Evolutionary conservation across 2,797 vertebrate species (phyloP).

Genomic region (Dromococcyx pavoninus): DNA sequence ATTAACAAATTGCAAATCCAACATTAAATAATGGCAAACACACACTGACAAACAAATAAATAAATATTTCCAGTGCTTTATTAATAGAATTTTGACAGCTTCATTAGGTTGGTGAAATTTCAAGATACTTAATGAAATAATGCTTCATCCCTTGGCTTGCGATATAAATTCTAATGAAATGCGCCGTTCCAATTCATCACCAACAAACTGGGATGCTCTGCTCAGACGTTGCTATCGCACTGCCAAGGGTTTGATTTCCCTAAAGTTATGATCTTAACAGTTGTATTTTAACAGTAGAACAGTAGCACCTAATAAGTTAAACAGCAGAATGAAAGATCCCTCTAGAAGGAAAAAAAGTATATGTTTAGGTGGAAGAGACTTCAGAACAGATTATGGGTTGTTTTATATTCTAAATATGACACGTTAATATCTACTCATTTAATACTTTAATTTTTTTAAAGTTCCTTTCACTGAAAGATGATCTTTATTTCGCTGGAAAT

Average conservation of each 20-base stretch:
- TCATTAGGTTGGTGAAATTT: slow-evolving; percentile 57
- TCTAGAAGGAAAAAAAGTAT: slow-evolving; percentile 4
- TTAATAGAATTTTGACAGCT: slow-evolving; percentile 59
- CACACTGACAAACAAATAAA: slow-evolving; percentile 49
- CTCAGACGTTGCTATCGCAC: not conserved
- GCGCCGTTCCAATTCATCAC: not conserved
- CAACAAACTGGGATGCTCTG: not conserved
- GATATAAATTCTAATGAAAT: slow-evolving; percentile 33
- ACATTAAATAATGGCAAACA: slow-evolving; percentile 33
- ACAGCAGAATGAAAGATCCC: slow-evolving; percentile 23
- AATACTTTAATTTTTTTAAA: slow-evolving; percentile 58
- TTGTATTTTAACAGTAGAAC: slow-evolving; percentile 52
- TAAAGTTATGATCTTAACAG: slow-evolving; percentile 42
- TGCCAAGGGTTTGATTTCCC: slow-evolving; percentile 14
- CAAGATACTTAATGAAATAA: slow-evolving; percentile 58
- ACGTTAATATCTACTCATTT: slow-evolving; percentile 59
- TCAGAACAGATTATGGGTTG: slow-evolving; percentile 50
- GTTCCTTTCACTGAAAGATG: slow-evolving; percentile 63
- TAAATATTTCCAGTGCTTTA: slow-evolving; percentile 51
- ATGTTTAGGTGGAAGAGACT: slow-evolving; percentile 41
- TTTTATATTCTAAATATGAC: slow-evolving; percentile 63
- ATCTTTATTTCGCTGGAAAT: slow-evolving; percentile 70
- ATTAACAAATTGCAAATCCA: not conserved
- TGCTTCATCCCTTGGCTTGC: slow-evolving; percentile 33
- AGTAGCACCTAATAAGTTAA: slow-evolving; percentile 42